Conservation (phyloP, 92 coral and sea anemone species). For the Desmophyllum pertusum region DNA sequence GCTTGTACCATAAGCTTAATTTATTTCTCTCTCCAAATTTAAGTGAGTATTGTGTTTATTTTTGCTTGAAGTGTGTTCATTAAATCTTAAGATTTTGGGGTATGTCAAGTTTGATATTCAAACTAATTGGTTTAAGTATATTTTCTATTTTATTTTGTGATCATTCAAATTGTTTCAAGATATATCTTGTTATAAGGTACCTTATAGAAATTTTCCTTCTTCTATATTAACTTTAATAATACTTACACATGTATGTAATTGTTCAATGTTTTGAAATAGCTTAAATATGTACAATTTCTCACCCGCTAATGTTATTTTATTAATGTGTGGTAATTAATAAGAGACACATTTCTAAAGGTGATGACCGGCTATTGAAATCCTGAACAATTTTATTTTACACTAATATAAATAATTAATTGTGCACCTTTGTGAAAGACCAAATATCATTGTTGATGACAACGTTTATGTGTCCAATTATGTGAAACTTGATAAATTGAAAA, state of each 20-base stretch:
- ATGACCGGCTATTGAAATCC: not conserved
- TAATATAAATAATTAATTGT: not conserved
- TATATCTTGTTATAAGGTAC: not conserved
- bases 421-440: not conserved
- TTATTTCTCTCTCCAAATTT: constrained; percentile 1
- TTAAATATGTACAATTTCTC: not conserved
- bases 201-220: not conserved
- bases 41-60: constrained; percentile 12
- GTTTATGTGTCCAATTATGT: not conserved
- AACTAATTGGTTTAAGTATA: constrained; percentile 8
- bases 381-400: not conserved
- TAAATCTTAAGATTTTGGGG: constrained; percentile 20
- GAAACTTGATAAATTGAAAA: not conserved
- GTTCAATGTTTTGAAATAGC: not conserved
- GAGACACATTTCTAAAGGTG: not conserved
- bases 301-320: not conserved
- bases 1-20: not conserved
- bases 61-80: constrained; percentile 15
- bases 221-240: not conserved
- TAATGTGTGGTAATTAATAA: not conserved
- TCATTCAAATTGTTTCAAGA: constrained; percentile 1
- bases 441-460: not conserved
- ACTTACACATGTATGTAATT: not conserved
- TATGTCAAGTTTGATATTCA: constrained; percentile 13
- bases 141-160: not conserved